Percentiles rank a stretch among this genome's conserved stretches.
Conservation (phyloP, 1,140 invertebrate species). For the Delia radicum region DNA sequence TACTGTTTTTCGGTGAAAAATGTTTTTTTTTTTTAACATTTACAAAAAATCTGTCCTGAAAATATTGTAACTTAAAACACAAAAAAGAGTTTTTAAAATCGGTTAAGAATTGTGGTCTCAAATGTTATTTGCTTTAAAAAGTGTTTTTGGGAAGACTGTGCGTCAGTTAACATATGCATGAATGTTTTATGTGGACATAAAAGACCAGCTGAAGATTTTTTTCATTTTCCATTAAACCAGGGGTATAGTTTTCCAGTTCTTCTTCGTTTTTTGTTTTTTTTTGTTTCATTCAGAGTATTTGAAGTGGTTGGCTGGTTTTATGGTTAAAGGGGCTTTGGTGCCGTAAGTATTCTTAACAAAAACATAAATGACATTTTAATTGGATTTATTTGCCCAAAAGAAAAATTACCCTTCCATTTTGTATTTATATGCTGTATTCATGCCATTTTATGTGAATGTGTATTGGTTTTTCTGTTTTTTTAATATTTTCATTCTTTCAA, state of each 20-base stretch:
- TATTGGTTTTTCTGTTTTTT: neutral
- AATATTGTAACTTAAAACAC: too few relatives aligned
- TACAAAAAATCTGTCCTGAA: too few relatives aligned
- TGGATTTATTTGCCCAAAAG: constrained; percentile 26
- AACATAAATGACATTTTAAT: constrained; percentile 31
- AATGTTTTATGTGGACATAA: too few relatives aligned
- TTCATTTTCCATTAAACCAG: neutral
- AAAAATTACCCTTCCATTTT: constrained; percentile 21
- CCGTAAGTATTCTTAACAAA: constrained; percentile 19
- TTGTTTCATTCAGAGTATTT: neutral
- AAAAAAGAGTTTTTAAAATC: too few relatives aligned
- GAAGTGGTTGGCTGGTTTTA: neutral
- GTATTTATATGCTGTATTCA: neutral
- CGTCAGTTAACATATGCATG: too few relatives aligned
- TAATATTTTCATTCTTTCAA: neutral
- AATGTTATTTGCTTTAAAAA: too few relatives aligned
- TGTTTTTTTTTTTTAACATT: too few relatives aligned
- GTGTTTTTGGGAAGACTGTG: too few relatives aligned
- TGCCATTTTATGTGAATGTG: neutral
- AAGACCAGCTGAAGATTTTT: too few relatives aligned
- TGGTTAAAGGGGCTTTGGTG: neutral
- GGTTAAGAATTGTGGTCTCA: too few relatives aligned
- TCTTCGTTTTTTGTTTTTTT: neutral
- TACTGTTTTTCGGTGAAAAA: too few relatives aligned
- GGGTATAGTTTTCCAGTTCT: too few relatives aligned